A percentile compares a stretch with the other conserved stretches of the same genome.
These are phyloP conservation scores for Pseudocheirus occidentalis DNA, from an alignment of 2,797 vertebrate genomes.

Conservation along the genomic window DNA sequence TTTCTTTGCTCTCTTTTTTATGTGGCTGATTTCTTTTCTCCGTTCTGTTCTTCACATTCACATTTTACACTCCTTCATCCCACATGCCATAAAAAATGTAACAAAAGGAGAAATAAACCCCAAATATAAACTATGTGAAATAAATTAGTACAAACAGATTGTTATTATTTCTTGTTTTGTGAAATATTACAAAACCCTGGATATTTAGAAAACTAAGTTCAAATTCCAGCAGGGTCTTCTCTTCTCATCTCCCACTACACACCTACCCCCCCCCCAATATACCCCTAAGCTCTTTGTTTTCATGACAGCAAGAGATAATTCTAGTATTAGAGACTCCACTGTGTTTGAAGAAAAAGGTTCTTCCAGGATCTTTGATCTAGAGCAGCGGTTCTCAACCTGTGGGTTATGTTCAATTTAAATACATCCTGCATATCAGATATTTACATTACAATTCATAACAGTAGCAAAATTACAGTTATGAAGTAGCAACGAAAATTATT, in stretches of 20 bases:
- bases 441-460: no score
- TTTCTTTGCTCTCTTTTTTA: not conserved
- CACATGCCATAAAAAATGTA: not conserved
- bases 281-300: not conserved
- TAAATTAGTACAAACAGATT: not conserved
- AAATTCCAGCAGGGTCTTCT: not conserved
- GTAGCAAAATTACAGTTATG: no score
- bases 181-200: not conserved
- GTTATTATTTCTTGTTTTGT: not conserved
- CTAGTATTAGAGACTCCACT: not conserved
- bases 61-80: not conserved
- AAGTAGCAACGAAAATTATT: no score
- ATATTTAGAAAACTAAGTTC: not conserved
- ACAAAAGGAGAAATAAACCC: not conserved
- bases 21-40: not conserved
- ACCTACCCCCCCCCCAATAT: no score
- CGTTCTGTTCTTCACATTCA: not conserved
- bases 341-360: not conserved
- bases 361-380: not conserved
- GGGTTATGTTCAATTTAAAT: no score
- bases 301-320: not conserved
- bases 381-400: no score
- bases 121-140: not conserved
- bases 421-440: no score
- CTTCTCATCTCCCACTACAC: no score